Conservation (phyloP, 2,113 vertebrate genomes). For the Coregonus clupeaformis region DNA sequence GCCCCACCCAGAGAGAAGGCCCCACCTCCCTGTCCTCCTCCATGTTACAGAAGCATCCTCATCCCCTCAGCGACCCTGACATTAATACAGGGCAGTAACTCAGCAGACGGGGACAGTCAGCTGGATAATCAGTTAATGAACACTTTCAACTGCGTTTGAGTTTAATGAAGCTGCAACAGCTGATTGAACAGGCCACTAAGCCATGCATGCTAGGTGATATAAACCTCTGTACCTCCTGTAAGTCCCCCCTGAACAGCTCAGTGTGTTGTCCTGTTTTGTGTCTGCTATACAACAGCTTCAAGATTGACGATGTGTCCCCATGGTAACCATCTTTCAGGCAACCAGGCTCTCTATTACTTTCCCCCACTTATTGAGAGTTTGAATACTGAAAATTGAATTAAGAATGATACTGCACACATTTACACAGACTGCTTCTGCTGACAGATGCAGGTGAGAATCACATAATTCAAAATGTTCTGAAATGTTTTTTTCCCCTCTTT, state of each 20-base stretch:
- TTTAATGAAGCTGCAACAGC: slow-evolving; percentile 5
- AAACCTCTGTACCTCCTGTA: slow-evolving; percentile 21
- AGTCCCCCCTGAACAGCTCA: slow-evolving; percentile 14
- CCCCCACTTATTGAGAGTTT: not conserved
- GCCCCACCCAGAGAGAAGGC: not conserved
- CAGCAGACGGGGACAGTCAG: not conserved
- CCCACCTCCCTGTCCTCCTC: not conserved
- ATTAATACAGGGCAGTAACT: not conserved
- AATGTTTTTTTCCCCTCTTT: not conserved
- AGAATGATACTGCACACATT: not conserved
- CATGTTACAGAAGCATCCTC: not conserved
- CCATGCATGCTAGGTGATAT: not conserved
- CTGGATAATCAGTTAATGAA: not conserved
- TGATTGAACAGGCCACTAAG: slow-evolving; percentile 14
- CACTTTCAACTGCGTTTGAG: not conserved
- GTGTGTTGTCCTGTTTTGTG: slow-evolving; percentile 19
- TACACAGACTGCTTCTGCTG: not conserved
- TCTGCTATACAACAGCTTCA: slow-evolving; percentile 14
- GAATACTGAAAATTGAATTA: not conserved
- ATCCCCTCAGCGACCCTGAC: not conserved
- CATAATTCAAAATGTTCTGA: too few species aligned
- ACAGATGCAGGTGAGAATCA: not conserved
- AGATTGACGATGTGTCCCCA: slow-evolving; percentile 28
- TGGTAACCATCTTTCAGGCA: not conserved
- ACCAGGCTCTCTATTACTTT: not conserved